phyloP scores from a whole-genome alignment of 1,140 invertebrate species.

The Arion vulgaris region DNA sequence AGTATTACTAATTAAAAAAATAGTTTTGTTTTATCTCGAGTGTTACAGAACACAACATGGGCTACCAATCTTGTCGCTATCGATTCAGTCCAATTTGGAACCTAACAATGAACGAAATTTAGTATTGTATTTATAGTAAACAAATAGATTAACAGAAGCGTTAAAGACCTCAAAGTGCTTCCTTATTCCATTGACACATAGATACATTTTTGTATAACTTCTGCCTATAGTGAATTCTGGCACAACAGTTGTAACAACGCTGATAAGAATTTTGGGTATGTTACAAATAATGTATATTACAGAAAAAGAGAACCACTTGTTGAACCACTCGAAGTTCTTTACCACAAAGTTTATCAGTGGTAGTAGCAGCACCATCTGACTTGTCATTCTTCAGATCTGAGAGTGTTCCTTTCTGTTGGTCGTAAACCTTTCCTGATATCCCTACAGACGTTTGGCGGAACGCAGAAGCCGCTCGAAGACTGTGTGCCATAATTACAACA shows the following conservation, averaged over 20 bases:
- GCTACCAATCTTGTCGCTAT: no score
- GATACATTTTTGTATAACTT: not conserved
- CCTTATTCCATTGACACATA: not conserved
- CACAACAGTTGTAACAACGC: not conserved
- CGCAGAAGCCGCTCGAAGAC: not conserved
- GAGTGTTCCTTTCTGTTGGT: not conserved
- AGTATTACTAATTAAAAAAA: no score
- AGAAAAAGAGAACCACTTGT: no score
- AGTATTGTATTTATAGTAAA: no score
- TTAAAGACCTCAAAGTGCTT: not conserved
- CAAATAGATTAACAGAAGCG: not conserved
- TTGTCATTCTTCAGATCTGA: not conserved
- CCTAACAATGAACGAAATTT: no score
- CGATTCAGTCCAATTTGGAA: no score
- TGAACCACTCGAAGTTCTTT: no score
- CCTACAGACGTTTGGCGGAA: not conserved
- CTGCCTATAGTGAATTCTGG: not conserved
- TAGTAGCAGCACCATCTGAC: constrained; percentile 9
- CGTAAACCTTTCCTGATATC: not conserved
- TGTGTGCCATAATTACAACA: not conserved
- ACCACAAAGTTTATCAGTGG: no score
- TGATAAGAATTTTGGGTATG: no score
- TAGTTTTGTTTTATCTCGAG: no score
- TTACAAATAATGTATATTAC: no score
- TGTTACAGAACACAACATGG: no score